Evolutionary conservation across 2,797 vertebrate species (phyloP).

Genomic region (Sebastes goodei): DNA sequence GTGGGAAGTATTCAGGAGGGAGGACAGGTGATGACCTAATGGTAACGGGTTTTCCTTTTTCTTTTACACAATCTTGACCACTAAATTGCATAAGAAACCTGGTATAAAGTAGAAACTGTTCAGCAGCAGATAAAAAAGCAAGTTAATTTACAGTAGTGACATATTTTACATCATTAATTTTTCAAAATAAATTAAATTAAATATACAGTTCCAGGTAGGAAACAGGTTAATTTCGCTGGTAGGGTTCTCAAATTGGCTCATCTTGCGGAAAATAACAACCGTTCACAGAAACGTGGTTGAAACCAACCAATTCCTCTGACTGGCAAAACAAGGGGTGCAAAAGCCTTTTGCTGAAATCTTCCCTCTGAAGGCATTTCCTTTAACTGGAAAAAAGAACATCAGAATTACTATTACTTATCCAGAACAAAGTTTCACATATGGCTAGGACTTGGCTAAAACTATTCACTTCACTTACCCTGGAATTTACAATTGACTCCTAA

Average conservation of each 20-base stretch:
- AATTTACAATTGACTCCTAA: constrained; percentile 70
- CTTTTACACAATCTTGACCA: constrained; percentile 79
- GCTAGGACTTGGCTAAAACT: not conserved
- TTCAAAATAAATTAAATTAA: constrained; percentile 86
- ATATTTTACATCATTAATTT: constrained; percentile 84
- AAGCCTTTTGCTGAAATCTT: constrained; percentile 77
- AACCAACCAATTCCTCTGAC: constrained; percentile 76
- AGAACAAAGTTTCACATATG: not conserved
- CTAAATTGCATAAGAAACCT: constrained; percentile 88
- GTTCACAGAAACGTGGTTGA: constrained; percentile 73
- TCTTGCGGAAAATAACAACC: constrained; percentile 72
- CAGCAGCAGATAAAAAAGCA: constrained; percentile 87
- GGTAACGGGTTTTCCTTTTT: constrained; percentile 61
- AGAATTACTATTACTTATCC: not conserved
- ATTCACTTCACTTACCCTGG: constrained; percentile 70
- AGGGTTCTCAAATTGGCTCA: constrained; percentile 79
- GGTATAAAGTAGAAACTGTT: constrained; percentile 87
- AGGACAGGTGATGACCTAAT: constrained; percentile 64
- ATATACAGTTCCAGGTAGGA: constrained; percentile 85
- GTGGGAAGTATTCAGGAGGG: constrained; percentile 42
- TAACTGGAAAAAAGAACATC: constrained; percentile 53
- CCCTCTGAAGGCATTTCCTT: constrained; percentile 78
- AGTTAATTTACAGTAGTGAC: constrained; percentile 87
- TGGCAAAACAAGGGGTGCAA: constrained; percentile 83
- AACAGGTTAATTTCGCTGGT: constrained; percentile 81